Percentiles rank a stretch among this genome's conserved stretches.
Conservation (phyloP, 2,797 vertebrate species). For the Halcyon chelicuti region DNA sequence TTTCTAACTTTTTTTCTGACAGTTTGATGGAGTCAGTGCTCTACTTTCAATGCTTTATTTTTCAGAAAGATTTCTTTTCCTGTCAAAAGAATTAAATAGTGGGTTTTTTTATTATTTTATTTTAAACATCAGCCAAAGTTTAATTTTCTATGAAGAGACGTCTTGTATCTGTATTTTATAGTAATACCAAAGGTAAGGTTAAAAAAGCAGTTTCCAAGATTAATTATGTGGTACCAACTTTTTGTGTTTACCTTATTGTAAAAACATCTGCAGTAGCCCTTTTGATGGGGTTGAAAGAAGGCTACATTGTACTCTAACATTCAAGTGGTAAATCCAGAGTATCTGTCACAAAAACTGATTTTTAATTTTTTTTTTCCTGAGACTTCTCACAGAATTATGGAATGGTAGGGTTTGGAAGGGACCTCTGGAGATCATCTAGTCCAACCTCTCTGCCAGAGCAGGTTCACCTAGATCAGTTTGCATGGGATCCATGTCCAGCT, state of each 20-base stretch:
- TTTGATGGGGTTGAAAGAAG: background rate
- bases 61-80: background rate
- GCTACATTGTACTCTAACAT: background rate
- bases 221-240: background rate
- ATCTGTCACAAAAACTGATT: background rate
- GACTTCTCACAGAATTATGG: background rate
- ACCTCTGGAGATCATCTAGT: background rate
- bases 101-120: fast-evolving
- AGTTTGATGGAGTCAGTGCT: background rate
- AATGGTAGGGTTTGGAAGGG: background rate
- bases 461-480: background rate
- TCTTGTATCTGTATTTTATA: background rate
- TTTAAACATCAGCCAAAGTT: background rate
- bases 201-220: background rate
- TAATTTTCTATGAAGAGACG: background rate
- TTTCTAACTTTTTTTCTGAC: slow-evolving; percentile 7
- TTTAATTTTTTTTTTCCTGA: background rate
- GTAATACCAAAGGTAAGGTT: background rate
- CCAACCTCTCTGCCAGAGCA: background rate
- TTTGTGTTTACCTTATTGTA: background rate
- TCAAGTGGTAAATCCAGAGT: background rate
- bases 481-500: background rate
- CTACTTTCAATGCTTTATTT: slow-evolving; percentile 25
- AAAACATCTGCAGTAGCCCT: background rate
- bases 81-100: background rate